A percentile compares a stretch with the other conserved stretches of the same genome.
These are phyloP conservation scores for Brachyhypopomus gauderio DNA, from an alignment of 2,113 vertebrate species.

Conservation along the genomic window DNA sequence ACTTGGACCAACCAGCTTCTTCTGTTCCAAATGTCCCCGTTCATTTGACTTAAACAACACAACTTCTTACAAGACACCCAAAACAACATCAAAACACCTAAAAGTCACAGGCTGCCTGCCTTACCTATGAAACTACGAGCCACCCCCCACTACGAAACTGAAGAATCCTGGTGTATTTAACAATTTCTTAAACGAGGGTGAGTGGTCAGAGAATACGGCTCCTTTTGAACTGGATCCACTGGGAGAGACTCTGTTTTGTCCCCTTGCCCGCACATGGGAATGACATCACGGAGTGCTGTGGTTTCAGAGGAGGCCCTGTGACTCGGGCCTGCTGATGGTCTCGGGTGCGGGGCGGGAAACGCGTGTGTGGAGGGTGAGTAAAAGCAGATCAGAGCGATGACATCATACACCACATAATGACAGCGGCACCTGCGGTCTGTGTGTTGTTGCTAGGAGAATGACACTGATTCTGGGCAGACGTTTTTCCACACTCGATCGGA, in stretches of 20 bases:
- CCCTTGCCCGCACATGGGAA: slow-evolving; percentile 4
- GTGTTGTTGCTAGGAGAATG: slow-evolving; percentile 64
- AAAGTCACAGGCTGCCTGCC: too few species aligned
- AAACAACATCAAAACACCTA: too few species aligned
- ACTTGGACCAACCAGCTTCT: too few species aligned
- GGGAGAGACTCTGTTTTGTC: background rate
- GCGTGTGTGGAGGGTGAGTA: slow-evolving; percentile 35
- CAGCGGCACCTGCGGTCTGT: slow-evolving; percentile 58
- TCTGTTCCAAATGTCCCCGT: too few species aligned
- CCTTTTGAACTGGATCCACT: background rate
- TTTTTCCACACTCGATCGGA: slow-evolving; percentile 60
- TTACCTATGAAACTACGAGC: too few species aligned
- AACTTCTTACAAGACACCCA: too few species aligned
- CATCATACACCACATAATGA: slow-evolving; percentile 53
- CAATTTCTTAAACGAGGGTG: background rate
- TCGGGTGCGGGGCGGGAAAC: slow-evolving; percentile 3
- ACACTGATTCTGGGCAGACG: slow-evolving; percentile 62
- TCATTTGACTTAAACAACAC: too few species aligned
- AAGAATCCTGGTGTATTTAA: background rate
- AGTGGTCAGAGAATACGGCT: background rate
- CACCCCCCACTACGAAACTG: too few species aligned
- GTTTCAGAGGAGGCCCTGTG: slow-evolving; percentile 18
- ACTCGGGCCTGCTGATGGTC: slow-evolving; percentile 47
- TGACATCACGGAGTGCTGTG: slow-evolving; percentile 29
- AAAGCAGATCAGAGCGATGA: slow-evolving; percentile 56